A percentile compares a stretch with the other conserved stretches of the same genome.
phyloP scores from a whole-genome alignment of 2,888 invertebrate genomes.

The Mythimna impura region DNA sequence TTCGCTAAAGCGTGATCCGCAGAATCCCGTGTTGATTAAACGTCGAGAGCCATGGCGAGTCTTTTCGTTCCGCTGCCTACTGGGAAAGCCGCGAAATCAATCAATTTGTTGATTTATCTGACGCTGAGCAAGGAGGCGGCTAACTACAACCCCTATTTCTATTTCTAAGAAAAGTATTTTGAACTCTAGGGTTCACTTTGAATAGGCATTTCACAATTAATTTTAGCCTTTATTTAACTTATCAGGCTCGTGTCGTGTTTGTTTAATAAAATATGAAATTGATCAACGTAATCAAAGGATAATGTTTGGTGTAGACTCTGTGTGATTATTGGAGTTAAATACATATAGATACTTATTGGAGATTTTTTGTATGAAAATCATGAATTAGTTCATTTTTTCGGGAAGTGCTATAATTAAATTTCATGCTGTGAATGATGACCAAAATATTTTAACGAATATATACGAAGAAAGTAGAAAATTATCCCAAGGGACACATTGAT shows the following conservation, averaged over 20 bases:
- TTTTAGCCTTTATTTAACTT: not conserved
- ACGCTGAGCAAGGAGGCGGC: slow-evolving; percentile 13
- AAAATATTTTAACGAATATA: too few relatives aligned
- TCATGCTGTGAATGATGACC: not conserved
- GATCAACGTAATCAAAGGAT: not conserved
- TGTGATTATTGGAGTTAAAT: not conserved
- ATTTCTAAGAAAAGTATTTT: slow-evolving; percentile 25
- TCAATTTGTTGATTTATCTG: slow-evolving; percentile 59
- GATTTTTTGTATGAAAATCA: not conserved
- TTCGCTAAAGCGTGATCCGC: slow-evolving; percentile 20
- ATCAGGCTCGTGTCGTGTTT: not conserved
- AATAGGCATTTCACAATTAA: not conserved
- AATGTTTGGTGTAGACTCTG: not conserved
- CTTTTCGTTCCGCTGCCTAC: slow-evolving; percentile 30
- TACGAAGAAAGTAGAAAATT: too few relatives aligned
- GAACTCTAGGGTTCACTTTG: not conserved
- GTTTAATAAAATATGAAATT: not conserved
- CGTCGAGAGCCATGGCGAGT: slow-evolving; percentile 32
- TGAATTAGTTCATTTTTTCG: not conserved
- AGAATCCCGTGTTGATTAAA: slow-evolving; percentile 53
- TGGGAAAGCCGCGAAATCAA: slow-evolving; percentile 52
- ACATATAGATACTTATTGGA: not conserved
- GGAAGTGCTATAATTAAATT: not conserved
- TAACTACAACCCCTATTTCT: not conserved
- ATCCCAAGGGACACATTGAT: too few relatives aligned